phyloP scores from a whole-genome alignment of 1,140 invertebrate genomes.

The Drosophila sp. region DNA sequence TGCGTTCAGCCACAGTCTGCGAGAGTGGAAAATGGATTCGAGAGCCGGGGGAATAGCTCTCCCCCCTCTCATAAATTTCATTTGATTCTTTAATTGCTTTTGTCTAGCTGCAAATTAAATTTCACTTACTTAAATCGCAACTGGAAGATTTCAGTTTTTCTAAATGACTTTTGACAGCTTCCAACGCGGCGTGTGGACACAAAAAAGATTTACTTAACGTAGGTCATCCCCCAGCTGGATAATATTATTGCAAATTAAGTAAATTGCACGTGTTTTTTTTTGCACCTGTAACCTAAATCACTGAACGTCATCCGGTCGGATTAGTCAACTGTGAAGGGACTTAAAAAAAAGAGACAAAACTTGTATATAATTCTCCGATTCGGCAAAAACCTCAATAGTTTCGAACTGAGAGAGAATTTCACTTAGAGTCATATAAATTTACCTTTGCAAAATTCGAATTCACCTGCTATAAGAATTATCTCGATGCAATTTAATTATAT shows the following conservation, averaged over 20 bases:
- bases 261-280: background rate
- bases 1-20: slow-evolving; percentile 12
- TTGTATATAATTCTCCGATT: too few relatives aligned
- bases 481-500: too few relatives aligned
- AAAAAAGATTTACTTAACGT: background rate
- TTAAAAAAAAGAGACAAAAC: background rate
- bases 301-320: background rate
- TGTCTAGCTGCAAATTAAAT: slow-evolving; percentile 11
- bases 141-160: slow-evolving; percentile 18
- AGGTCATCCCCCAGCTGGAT: background rate
- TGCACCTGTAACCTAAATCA: background rate
- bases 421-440: too few relatives aligned
- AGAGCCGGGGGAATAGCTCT: background rate
- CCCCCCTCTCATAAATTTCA: slow-evolving; percentile 14
- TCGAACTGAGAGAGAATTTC: too few relatives aligned
- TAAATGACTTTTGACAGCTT: slow-evolving; percentile 44
- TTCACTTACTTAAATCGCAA: slow-evolving; percentile 49
- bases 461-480: too few relatives aligned
- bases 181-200: slow-evolving; percentile 6
- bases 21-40: background rate
- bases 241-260: background rate
- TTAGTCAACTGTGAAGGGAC: background rate
- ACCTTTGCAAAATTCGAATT: too few relatives aligned
- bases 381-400: too few relatives aligned
- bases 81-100: slow-evolving; percentile 31